Evolutionary conservation across 2,797 vertebrate species (phyloP).

Genomic region (Cirrhinus mrigala): DNA sequence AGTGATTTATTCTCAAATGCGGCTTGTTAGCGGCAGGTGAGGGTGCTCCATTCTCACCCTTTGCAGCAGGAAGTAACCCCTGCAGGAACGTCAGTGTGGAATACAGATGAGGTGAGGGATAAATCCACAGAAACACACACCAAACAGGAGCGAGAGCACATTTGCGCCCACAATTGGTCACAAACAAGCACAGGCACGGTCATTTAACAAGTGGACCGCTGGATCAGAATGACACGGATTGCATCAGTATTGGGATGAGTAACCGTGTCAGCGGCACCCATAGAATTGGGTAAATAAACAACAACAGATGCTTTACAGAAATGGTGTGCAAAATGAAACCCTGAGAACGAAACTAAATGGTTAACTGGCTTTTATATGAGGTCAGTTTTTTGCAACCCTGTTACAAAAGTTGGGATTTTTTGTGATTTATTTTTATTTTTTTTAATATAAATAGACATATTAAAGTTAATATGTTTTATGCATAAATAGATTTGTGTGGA

Average conservation of each 20-base stretch:
- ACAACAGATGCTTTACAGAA: neutral
- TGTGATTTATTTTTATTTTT: neutral
- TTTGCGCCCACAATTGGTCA: neutral
- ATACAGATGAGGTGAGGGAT: constrained; percentile 32
- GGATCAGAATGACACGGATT: constrained; percentile 21
- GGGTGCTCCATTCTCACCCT: constrained; percentile 27
- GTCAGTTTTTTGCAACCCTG: neutral
- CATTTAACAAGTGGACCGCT: neutral
- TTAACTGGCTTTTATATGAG: neutral
- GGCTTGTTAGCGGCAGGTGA: constrained; percentile 36
- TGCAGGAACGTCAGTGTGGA: constrained; percentile 6
- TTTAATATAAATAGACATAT: neutral
- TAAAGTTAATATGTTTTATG: no score
- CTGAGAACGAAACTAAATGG: neutral
- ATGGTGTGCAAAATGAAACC: neutral
- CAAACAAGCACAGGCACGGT: neutral
- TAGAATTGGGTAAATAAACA: neutral
- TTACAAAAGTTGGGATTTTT: neutral
- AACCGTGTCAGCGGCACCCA: neutral
- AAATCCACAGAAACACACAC: constrained; percentile 11
- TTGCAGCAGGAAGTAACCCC: constrained; percentile 33
- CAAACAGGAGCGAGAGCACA: neutral
- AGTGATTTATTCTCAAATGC: constrained; percentile 33
- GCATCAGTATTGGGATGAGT: constrained; percentile 32
- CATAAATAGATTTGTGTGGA: no score